These are phyloP conservation scores for Pithys albifrons DNA, from an alignment of 2,113 vertebrate genomes.

Conservation along the genomic window DNA sequence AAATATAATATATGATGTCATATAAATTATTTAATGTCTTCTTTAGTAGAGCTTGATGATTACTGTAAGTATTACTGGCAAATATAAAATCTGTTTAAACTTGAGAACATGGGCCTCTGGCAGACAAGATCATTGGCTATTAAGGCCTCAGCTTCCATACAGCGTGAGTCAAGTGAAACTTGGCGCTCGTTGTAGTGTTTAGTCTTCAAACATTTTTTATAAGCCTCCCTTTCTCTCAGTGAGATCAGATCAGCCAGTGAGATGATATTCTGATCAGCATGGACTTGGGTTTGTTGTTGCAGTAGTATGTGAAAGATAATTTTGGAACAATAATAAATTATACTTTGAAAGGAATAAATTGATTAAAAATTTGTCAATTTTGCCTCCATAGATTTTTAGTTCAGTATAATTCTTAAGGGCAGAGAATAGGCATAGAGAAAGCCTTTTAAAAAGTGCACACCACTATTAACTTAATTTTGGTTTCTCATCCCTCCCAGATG, in stretches of 20 bases:
- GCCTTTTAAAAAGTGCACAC: neutral
- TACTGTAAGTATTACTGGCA: neutral
- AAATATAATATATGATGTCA: neutral
- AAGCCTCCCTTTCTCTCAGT: slow-evolving; percentile 11
- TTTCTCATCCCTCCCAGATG: neutral
- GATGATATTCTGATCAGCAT: neutral
- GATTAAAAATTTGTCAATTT: neutral
- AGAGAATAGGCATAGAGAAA: neutral
- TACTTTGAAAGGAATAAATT: neutral
- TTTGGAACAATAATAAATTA: slow-evolving; percentile 1
- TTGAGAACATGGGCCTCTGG: slow-evolving; percentile 5
- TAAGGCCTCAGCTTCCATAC: slow-evolving; percentile 29
- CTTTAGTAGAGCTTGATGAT: neutral
- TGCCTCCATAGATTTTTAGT: neutral
- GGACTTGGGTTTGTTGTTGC: neutral
- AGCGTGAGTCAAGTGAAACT: slow-evolving; percentile 48
- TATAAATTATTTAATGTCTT: neutral
- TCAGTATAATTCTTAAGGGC: neutral
- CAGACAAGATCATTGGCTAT: neutral
- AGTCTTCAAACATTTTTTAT: slow-evolving; percentile 47
- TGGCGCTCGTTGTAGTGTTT: slow-evolving; percentile 11
- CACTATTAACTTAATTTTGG: neutral
- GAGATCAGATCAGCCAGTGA: slow-evolving; percentile 22
- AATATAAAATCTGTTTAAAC: slow-evolving; percentile 45
- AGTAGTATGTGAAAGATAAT: slow-evolving; percentile 2